Conservation (phyloP, 2,888 invertebrate species). For the Resseliella maxima region DNA sequence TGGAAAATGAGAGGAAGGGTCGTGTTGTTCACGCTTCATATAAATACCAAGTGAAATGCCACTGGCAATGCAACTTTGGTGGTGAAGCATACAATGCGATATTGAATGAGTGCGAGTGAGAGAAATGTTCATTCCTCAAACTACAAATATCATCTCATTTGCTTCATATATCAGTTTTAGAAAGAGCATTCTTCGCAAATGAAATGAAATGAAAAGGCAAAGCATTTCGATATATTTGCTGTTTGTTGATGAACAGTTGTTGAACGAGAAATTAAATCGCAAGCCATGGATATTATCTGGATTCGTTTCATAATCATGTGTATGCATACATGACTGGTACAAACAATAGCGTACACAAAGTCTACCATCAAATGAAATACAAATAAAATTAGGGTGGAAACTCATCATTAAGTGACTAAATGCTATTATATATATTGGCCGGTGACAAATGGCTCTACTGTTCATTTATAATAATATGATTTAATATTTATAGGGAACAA, state of each 20-base stretch:
- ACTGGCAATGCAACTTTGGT: not conserved
- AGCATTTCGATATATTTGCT: not conserved
- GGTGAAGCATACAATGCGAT: constrained; percentile 1
- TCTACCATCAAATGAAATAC: constrained; percentile 8
- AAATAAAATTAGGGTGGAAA: constrained; percentile 57
- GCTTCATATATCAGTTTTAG: no score
- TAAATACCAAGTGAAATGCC: constrained; percentile 21
- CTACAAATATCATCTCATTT: no score
- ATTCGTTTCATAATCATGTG: constrained; percentile 39
- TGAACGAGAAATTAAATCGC: constrained; percentile 49
- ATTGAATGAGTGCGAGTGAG: not conserved
- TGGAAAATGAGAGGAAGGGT: constrained; percentile 5
- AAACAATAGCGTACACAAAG: not conserved
- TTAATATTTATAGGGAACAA: constrained; percentile 36
- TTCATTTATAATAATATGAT: constrained; percentile 56
- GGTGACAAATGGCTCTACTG: constrained; percentile 57
- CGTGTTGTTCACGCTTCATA: constrained; percentile 22
- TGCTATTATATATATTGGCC: constrained; percentile 56
- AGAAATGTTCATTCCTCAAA: no score
- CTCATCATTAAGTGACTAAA: constrained; percentile 58
- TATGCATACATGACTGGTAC: constrained; percentile 31
- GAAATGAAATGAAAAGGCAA: not conserved
- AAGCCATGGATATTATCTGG: constrained; percentile 26
- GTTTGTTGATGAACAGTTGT: constrained; percentile 26
- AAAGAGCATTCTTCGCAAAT: no score